A percentile compares a stretch with the other conserved stretches of the same genome.
Evolutionary conservation across 2,113 vertebrate species (phyloP).

Genomic region (Jaculus jaculus): DNA sequence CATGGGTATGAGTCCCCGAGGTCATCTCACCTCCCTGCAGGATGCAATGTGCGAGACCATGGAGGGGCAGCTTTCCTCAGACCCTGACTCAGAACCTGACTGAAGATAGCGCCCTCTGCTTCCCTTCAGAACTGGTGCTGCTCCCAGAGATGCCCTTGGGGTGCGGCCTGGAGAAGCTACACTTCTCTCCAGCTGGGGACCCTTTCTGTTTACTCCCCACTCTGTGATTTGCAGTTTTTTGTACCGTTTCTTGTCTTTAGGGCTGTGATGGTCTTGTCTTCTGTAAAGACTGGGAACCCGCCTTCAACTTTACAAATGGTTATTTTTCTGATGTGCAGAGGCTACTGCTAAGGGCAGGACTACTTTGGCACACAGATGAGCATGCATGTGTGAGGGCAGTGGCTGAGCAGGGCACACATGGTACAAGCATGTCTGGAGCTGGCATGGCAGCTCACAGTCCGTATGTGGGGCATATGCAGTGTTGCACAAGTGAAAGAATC

Average conservation of each 20-base stretch:
- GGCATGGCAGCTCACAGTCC: neutral
- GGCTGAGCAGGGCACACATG: neutral
- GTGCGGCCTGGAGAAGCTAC: conserved; percentile 18
- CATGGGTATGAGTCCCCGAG: conserved; percentile 91
- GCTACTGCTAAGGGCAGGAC: neutral
- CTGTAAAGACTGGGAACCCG: neutral
- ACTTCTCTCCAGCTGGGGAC: conserved; percentile 14
- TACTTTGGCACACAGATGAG: neutral
- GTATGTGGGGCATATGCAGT: neutral
- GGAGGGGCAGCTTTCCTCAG: conserved; percentile 84
- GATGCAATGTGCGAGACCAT: conserved; percentile 82
- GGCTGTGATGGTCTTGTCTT: conserved; percentile 43
- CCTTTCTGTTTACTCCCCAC: conserved; percentile 40
- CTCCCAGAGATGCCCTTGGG: conserved; percentile 41
- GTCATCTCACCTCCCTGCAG: conserved; percentile 90
- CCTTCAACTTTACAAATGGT: neutral
- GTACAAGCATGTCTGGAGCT: neutral
- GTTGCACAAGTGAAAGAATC: neutral
- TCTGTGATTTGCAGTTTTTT: conserved; percentile 44
- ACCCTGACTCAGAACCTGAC: conserved; percentile 86
- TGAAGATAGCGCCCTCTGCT: conserved; percentile 72
- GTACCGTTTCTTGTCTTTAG: conserved; percentile 17
- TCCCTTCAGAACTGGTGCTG: conserved; percentile 71
- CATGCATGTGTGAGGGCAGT: neutral
- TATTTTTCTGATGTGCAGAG: neutral